These are phyloP conservation scores for Piliocolobus tephrosceles DNA, from an alignment of 2,113 vertebrate genomes.

Conservation along the genomic window DNA sequence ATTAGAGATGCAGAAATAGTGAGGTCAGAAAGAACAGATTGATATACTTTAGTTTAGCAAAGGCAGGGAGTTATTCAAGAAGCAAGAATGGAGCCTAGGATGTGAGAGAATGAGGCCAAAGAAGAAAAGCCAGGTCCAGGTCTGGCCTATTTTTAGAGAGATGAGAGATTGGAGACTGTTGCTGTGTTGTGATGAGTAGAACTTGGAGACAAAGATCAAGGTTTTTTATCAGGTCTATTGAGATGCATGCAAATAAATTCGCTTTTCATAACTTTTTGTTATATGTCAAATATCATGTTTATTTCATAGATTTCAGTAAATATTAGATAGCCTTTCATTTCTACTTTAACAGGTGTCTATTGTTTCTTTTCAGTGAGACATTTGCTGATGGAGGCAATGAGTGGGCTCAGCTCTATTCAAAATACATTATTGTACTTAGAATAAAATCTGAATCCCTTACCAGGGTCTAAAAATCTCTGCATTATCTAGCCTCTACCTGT, in stretches of 20 bases:
- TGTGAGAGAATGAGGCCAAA: background rate
- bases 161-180: background rate
- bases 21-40: background rate
- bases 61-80: background rate
- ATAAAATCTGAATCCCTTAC: background rate
- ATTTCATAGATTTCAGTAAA: background rate
- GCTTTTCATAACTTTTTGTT: background rate
- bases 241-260: constrained; percentile 9
- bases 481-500: background rate
- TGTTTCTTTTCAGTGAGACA: constrained; percentile 20
- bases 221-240: background rate
- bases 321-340: background rate
- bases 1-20: background rate
- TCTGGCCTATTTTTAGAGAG: background rate
- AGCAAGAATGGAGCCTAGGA: background rate
- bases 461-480: background rate
- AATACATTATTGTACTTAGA: background rate
- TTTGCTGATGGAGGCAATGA: background rate
- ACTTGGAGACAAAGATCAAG: background rate
- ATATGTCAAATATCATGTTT: background rate
- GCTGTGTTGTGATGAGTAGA: background rate
- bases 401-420: constrained; percentile 20
- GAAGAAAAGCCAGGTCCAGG: background rate
- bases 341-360: background rate
- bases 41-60: background rate